Base-by-base conservation (phyloP, 2,113 vertebrate genomes). In the Chascanopsetta lugubris region DNA sequence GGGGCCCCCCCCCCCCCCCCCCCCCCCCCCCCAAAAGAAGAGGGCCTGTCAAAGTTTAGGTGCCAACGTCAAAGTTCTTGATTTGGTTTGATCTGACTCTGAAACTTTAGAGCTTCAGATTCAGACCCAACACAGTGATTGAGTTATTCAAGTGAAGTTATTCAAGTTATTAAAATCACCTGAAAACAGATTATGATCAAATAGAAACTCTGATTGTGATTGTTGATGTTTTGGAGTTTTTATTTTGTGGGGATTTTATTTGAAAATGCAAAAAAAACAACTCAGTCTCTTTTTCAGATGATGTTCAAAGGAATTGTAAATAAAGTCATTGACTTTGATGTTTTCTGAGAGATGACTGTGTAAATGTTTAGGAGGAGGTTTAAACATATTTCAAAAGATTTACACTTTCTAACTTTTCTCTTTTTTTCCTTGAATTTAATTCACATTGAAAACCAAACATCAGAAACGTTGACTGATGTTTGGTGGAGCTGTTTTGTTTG, bases 1-100 rank as follows among this genome's bases (percentile, higher is more conserved):
- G 8, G 5, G 78, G 75, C 85, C 54, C 86, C 89, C 86, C 75
- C 85, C 85, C 81, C 18, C 62, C n/a, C n/a, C n/a, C n/a, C n/a
- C n/a, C n/a, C n/a, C n/a, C 61, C 50, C 21, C 38, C 42, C 45
- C 38, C 53, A 58, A 36, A 62, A 34, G 56, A 58, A 51, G 25
- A 25, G 43, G 63, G 64, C 46, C 72, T 60, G 43, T 65, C 74
- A 68, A 11, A 47, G 50, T 20, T 50, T 20, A 18, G 20, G 32
- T n/a, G 43, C 59, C 59, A 2, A 13, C 8, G 36, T 0, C 45
- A 25, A 25, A 54, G 26, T 9, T 15, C 6, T 15, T 63, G 46
- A 13, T 45, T 45, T 20, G 8, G n/a, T n/a, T n/a, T n/a, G 7
- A 34, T 12, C 13, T 36, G 34, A 11, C 5, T 32, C 18, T 25